Evolutionary conservation across 2,797 vertebrate species (phyloP).

Genomic region (Cynopterus sphinx): DNA sequence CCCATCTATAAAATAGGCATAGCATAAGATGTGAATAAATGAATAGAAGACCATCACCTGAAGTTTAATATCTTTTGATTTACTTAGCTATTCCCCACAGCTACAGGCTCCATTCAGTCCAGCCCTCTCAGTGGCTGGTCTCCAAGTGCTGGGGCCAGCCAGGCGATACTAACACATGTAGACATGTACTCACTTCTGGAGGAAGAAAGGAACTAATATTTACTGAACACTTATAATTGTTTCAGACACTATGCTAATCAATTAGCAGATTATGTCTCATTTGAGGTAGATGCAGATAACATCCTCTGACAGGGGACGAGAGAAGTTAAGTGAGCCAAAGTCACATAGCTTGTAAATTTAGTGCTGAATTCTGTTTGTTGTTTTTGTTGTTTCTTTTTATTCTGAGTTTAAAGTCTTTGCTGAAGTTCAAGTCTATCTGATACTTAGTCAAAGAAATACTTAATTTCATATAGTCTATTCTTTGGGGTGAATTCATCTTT

Average conservation of each 20-base stretch:
- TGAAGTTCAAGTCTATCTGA: neutral
- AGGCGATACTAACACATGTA: neutral
- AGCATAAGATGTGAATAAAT: neutral
- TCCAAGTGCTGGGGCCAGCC: neutral
- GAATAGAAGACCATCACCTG: neutral
- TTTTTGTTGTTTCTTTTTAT: neutral
- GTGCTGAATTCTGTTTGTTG: neutral
- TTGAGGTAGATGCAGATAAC: neutral
- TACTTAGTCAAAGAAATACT: neutral
- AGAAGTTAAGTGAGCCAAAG: neutral
- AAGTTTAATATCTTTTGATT: neutral
- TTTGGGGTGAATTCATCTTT: neutral
- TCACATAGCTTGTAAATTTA: neutral
- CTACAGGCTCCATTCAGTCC: neutral
- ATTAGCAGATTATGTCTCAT: neutral
- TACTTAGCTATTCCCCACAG: too few species aligned
- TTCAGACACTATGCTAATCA: neutral
- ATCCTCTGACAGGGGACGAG: neutral
- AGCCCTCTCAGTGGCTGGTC: neutral
- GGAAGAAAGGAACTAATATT: neutral
- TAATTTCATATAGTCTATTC: neutral
- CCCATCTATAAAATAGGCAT: neutral
- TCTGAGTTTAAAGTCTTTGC: neutral
- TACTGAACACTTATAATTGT: neutral
- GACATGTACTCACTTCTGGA: neutral